Evolutionary conservation across 2,113 vertebrate genomes (phyloP), one percentile per base, ranked within the genome.

Genomic region (Stictonetta naevosa): DNA sequence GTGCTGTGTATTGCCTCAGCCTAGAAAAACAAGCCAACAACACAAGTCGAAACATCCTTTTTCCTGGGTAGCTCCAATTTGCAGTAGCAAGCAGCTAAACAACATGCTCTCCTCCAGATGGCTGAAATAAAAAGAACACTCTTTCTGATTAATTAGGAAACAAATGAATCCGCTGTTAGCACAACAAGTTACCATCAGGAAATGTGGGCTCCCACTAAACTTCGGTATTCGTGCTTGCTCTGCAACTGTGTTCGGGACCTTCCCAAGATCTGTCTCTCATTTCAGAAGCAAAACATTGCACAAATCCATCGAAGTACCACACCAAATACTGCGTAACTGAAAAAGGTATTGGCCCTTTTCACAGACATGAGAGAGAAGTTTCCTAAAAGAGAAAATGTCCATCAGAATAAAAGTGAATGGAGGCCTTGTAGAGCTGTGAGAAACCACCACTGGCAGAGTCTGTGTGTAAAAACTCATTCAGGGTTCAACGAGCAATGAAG

Each of bases 111-210:
- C 94, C 89, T 96, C 93, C 97, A 97, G 97, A 97, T 97, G 97
- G 97, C 83, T 96, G 96, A 97, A 97, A 97, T 96, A 97, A 97
- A 97, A 97, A 97, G 97, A 96, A 97, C 96, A 97, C 94, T 96
- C 95, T 84, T 94, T 97, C 95, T 93, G 93, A 97, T 97, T 97
- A 97, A 97, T 97, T 97, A 97, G 97, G 95, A 97, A 97, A 97
- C 95, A 97, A 97, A 97, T 92, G 94, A 96, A 96, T 97, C 95
- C 96, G 96, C 96, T 97, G 96, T 97, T 97, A 97, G 79, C 88
- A 97, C 97, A 97, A 97, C 96, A 97, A 97, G 92, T 96, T 96
- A 88, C 94, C 92, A 94, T 89, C 68, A 91, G 92, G 84, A 95
- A 97, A 95, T 93, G 92, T 92, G 86, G 82, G 85, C 53, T 91